A percentile compares a stretch with the other conserved stretches of the same genome.
Evolutionary conservation across 2,113 vertebrate species (phyloP).

Genomic region (Hypanus sabinus): DNA sequence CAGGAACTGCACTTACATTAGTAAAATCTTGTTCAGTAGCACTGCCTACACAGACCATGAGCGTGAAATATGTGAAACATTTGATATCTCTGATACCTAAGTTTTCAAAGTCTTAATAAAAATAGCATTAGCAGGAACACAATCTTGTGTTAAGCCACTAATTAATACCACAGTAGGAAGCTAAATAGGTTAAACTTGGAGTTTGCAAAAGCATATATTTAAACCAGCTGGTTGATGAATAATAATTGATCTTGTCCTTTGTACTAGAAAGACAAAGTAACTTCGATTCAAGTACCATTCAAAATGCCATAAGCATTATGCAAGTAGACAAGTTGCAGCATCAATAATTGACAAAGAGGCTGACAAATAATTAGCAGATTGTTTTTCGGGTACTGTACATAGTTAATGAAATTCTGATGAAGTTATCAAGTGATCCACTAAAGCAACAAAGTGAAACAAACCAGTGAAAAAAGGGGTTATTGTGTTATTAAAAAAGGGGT

Average conservation of each 20-base stretch:
- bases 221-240: neutral
- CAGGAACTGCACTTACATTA: neutral
- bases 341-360: neutral
- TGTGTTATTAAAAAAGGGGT: no score
- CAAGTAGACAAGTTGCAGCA: neutral
- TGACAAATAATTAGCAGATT: neutral
- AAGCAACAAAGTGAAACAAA: neutral
- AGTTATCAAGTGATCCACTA: neutral
- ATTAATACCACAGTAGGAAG: neutral
- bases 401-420: neutral
- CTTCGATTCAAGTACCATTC: neutral
- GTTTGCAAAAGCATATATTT: neutral
- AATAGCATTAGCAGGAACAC: conserved; percentile 2
- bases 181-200: neutral
- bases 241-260: neutral
- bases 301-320: neutral
- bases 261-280: neutral
- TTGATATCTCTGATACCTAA: neutral
- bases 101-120: neutral
- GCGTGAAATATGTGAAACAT: neutral
- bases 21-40: neutral
- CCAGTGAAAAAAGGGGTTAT: no score
- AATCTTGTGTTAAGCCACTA: neutral
- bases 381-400: neutral
- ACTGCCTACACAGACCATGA: neutral